Evolutionary conservation across 1,140 invertebrate species (phyloP), one percentile per base, ranked within the genome.

Genomic region (Drosophila rufa): DNA sequence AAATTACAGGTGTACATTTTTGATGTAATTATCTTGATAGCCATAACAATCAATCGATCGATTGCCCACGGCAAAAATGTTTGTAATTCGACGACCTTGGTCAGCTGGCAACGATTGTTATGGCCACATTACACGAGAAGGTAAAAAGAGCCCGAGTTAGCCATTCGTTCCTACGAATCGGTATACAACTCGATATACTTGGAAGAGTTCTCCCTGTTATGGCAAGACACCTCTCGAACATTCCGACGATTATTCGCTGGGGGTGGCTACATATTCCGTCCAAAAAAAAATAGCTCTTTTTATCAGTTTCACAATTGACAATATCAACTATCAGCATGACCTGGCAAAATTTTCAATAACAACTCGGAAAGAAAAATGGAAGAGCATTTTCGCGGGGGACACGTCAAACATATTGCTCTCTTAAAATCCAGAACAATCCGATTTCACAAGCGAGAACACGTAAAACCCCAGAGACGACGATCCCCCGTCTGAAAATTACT

Each of bases 321-420:
- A 77, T 68, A 67, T 4, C 43, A 77, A 60, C 74, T 68, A 77
- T 77, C 74, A 77, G 48, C 75, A 77, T 77, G 75, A 77, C 45
- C 19, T 1, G 3, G 62, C 56, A 27, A 40, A 77, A 69, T 15
- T 30, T 48, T n/a, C 64, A 60, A 60, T 60, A 77, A 45, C 64
- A 77, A 60, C 40, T 38, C 11, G 48, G 12, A 50, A 55, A n/a
- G 15, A 61, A 22, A 19, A 42, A 42, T 43, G 25, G 8, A 60
- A 60, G 47, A 60, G 46, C 46, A 40, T 53, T 14, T 75, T 66
- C 19, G 51, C 15, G 15, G 30, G 43, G 43, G 33, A 76, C 74
- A 68, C 74, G 64, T 77, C 62, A 68, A 75, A 75, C 68, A 47
- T 42, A 48, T 55, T 74, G 46, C 48, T 62, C 58, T 75, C 70